These are phyloP conservation scores for Achlya flavicornis DNA, from an alignment of 2,888 invertebrate species.

Conservation along the genomic window DNA sequence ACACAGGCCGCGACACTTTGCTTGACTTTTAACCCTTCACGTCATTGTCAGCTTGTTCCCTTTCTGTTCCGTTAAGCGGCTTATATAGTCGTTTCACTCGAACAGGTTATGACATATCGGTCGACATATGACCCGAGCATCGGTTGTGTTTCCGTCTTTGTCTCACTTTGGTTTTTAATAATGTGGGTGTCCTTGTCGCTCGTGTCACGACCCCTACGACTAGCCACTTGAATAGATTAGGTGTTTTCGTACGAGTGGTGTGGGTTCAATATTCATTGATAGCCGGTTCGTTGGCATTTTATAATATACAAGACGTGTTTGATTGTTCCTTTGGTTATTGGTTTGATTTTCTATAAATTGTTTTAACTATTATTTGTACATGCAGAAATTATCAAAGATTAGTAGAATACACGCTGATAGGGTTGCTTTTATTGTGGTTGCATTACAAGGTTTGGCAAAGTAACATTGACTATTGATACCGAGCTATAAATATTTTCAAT, in stretches of 20 bases:
- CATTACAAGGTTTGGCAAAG: not conserved
- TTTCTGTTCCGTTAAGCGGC: conserved; percentile 47
- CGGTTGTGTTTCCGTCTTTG: conserved; percentile 59
- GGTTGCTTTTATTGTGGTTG: not conserved
- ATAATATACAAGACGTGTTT: conserved; percentile 59
- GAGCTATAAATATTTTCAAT: no score
- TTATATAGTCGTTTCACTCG: conserved; percentile 63
- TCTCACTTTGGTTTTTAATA: conserved; percentile 53
- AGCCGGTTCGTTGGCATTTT: conserved; percentile 75
- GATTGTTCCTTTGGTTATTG: conserved; percentile 44
- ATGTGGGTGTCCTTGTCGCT: conserved; percentile 63
- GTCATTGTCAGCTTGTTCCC: conserved; percentile 75
- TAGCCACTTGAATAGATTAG: conserved; percentile 83
- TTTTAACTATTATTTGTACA: not conserved
- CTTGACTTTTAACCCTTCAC: conserved; percentile 81
- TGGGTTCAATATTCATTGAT: conserved; percentile 81
- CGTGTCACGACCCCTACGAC: conserved; percentile 77
- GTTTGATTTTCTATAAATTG: conserved; percentile 7
- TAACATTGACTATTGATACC: no score
- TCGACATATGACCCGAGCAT: conserved; percentile 78
- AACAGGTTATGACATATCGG: conserved; percentile 83
- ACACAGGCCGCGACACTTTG: conserved; percentile 79
- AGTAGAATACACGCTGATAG: not conserved
- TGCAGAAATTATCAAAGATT: not conserved
- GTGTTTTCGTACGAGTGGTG: conserved; percentile 76